Conservation (phyloP, 2,113 vertebrate genomes). For the Crotalus horridus region DNA sequence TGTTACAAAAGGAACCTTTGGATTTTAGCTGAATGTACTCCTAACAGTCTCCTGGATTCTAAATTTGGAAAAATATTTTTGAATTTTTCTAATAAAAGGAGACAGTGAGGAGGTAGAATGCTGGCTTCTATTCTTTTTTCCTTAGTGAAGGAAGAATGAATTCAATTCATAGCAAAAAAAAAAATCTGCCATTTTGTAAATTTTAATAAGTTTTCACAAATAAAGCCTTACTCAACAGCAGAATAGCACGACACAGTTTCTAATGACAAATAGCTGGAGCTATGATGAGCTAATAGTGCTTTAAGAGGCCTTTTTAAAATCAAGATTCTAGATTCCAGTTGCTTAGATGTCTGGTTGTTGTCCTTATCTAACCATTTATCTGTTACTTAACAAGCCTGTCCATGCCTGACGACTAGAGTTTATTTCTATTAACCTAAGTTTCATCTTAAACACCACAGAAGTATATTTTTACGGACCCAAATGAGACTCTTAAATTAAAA, state of each 20-base stretch:
- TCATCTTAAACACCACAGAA: background rate
- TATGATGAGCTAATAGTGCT: background rate
- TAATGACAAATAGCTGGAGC: background rate
- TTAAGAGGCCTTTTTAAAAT: background rate
- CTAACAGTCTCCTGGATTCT: background rate
- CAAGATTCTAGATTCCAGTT: background rate
- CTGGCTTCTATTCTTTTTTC: background rate
- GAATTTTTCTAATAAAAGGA: background rate
- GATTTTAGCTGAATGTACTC: constrained; percentile 4
- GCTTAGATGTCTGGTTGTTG: background rate
- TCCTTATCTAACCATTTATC: background rate
- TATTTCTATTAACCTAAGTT: background rate
- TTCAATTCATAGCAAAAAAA: background rate
- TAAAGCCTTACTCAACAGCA: background rate
- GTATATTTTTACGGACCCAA: background rate
- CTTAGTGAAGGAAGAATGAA: background rate
- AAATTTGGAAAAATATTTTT: background rate
- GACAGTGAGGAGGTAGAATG: background rate
- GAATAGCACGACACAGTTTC: background rate
- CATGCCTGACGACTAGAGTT: background rate
- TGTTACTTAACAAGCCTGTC: background rate
- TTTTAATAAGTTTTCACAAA: background rate
- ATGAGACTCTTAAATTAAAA: background rate
- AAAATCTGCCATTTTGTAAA: background rate
- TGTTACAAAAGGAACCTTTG: constrained; percentile 37